Evolutionary conservation across 2,888 invertebrate species (phyloP).

Genomic region (Tipula helvola): DNA sequence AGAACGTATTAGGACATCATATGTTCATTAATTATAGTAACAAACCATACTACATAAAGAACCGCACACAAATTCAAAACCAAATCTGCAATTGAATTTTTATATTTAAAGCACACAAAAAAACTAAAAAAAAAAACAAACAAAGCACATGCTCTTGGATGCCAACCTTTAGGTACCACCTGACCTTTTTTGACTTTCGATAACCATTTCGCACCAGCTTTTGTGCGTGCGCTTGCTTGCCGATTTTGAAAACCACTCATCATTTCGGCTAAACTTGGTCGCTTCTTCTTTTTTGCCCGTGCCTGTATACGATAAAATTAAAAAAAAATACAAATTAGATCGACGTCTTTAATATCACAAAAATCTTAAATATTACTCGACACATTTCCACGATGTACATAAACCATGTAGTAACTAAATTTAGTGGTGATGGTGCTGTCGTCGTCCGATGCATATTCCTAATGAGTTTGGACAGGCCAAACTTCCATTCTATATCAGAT

Average conservation of each 20-base stretch:
- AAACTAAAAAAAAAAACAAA: neutral
- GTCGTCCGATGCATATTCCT: conserved; percentile 97
- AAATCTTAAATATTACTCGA: conserved; percentile 40
- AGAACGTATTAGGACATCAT: too few species aligned
- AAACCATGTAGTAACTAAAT: conserved; percentile 89
- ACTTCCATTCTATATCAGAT: conserved; percentile 99
- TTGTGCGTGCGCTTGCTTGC: conserved; percentile 67
- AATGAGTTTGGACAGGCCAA: conserved; percentile 94
- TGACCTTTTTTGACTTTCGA: conserved; percentile 79
- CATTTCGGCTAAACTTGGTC: conserved; percentile 73
- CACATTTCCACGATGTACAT: conserved; percentile 73
- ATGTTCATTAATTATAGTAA: neutral
- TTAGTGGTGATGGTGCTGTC: conserved; percentile 95
- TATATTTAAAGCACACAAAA: neutral
- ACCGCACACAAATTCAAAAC: neutral
- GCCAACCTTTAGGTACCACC: conserved; percentile 38
- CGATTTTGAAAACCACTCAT: conserved; percentile 56
- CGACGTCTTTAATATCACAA: neutral
- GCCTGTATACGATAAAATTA: conserved; percentile 33
- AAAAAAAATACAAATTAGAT: neutral
- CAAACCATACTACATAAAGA: neutral
- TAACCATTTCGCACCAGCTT: conserved; percentile 80
- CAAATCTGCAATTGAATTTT: neutral
- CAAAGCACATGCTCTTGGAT: conserved; percentile 6
- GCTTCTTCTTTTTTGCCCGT: conserved; percentile 55